Evolutionary conservation across 2,888 invertebrate species (phyloP), one percentile per base, ranked within the genome.

Genomic region (Ornithoptera alexandrae): DNA sequence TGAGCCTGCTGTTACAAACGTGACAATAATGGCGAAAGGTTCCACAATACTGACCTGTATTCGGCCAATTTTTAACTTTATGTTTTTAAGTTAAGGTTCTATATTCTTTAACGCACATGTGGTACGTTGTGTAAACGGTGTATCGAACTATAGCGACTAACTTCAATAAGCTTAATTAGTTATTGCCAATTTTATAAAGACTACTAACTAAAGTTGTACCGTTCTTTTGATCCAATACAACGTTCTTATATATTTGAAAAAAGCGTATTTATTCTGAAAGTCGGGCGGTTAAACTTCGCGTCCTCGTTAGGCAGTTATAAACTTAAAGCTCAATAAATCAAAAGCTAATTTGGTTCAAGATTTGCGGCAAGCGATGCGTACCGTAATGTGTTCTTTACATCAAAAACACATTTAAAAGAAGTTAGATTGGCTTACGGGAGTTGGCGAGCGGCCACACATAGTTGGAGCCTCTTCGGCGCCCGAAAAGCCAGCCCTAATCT

Each of bases 371-470:
- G 84, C 84, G 81, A 84, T 87, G 88, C 88, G 89, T 89, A 84
- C 83, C 82, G 86, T 88, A 89, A 89, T 88, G 88, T 88, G 90
- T 89, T 91, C 87, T 91, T 90, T 89, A 89, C 89, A 92, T 92
- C 91, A 92, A 92, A 92, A 92, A 92, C 91, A 91, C 90, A 91
- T 92, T 92, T 92, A 91, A 90, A 92, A 91, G 90, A 92, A 92
- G 92, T 92, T 92, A 92, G 88, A 92, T 92, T 92, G 91, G 92
- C 91, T 92, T 90, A 89, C 84, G 79, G 85, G 88, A 90, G 89
- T 90, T 90, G 91, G 90, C 90, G 84, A 77, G 79, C 83, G 86
- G 87, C 90, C 91, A 91, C 88, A 87, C 87, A 81, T 86, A 86
- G 85, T 85, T 85, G 83, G 85, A 87, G 88, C 85, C 87, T 87